Evolutionary conservation across 2,113 vertebrate species (phyloP).

Genomic region (Apteryx owenii): DNA sequence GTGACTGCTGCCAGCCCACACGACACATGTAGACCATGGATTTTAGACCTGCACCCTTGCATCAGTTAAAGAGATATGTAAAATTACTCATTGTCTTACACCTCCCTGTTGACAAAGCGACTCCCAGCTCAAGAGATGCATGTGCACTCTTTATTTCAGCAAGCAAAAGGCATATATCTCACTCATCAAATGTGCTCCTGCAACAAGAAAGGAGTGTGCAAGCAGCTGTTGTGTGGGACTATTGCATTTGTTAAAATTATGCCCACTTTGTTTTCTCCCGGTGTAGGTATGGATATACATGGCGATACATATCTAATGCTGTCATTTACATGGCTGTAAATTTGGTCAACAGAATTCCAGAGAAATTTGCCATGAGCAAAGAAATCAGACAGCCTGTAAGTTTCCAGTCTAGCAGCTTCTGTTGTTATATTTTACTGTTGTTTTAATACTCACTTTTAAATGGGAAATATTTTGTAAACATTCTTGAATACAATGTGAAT

Average conservation of each 20-base stretch:
- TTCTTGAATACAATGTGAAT: neutral
- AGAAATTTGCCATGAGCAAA: neutral
- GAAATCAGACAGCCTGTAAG: neutral
- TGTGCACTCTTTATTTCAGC: slow-evolving; percentile 20
- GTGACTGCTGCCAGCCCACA: slow-evolving; percentile 35
- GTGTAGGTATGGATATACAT: slow-evolving; percentile 19
- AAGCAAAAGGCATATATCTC: slow-evolving; percentile 19
- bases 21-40: neutral
- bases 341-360: slow-evolving; percentile 15
- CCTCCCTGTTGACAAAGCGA: slow-evolving; percentile 31
- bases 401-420: slow-evolving; percentile 25
- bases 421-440: neutral
- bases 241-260: slow-evolving; percentile 48
- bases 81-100: slow-evolving; percentile 48
- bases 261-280: slow-evolving; percentile 56
- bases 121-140: slow-evolving; percentile 25
- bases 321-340: slow-evolving; percentile 23
- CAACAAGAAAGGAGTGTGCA: slow-evolving; percentile 35
- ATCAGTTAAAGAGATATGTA: slow-evolving; percentile 22
- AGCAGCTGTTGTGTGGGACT: slow-evolving; percentile 69
- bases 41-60: slow-evolving; percentile 22
- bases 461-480: neutral
- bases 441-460: neutral
- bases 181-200: neutral
- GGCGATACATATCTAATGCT: neutral